Percentiles rank a stretch among this genome's conserved stretches.
Conservation (phyloP, 2,888 invertebrate genomes). For the Acleris laterana region DNA sequence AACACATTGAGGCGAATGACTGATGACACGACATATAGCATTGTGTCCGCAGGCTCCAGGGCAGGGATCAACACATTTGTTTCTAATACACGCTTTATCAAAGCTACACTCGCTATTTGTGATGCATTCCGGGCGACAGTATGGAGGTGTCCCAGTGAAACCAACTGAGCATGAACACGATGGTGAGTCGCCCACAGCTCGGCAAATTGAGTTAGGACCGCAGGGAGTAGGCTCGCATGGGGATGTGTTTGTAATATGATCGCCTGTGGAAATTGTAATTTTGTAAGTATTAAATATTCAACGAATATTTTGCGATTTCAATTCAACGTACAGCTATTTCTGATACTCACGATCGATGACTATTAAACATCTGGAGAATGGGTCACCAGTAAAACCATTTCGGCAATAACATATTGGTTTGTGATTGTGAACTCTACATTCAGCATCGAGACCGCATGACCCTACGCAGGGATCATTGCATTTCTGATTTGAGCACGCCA, state of each 20-base stretch:
- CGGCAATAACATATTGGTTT: constrained; percentile 94
- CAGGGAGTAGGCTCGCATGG: constrained; percentile 91
- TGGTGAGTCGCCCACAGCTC: constrained; percentile 79
- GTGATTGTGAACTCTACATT: constrained; percentile 92
- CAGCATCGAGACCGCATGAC: constrained; percentile 90
- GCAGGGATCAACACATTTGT: constrained; percentile 92
- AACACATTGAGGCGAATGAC: constrained; percentile 93
- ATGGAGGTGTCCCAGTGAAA: constrained; percentile 89
- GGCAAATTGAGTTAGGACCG: constrained; percentile 90
- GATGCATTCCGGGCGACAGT: constrained; percentile 93
- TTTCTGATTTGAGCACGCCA: constrained; percentile 91
- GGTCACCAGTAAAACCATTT: constrained; percentile 89
- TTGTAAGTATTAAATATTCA: neutral
- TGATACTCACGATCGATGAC: constrained; percentile 60
- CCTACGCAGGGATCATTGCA: constrained; percentile 93
- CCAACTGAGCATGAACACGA: constrained; percentile 89
- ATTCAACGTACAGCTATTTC: neutral
- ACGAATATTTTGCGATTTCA: neutral
- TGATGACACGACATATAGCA: constrained; percentile 91
- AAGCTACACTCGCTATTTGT: constrained; percentile 91
- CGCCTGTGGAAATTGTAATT: constrained; percentile 50
- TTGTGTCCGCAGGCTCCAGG: constrained; percentile 91
- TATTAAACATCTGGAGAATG: constrained; percentile 87
- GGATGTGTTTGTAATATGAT: constrained; percentile 60
- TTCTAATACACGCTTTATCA: constrained; percentile 90